phyloP scores from a whole-genome alignment of 2,113 vertebrate genomes.

The Perca fluviatilis region DNA sequence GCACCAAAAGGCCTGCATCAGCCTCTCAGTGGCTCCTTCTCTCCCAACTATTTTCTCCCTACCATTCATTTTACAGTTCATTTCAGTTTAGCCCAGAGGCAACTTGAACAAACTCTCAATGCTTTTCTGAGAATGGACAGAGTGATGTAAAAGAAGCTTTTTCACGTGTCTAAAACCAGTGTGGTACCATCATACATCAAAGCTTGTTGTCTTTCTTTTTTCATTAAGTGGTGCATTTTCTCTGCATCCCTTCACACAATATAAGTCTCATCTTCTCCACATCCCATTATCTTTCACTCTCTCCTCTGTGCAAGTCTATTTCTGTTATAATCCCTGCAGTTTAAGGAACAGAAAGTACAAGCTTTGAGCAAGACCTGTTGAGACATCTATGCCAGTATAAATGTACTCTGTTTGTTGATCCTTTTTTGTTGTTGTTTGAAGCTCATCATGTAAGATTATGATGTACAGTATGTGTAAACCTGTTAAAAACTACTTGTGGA shows the following conservation, averaged over 20 bases:
- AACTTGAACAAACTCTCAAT: constrained; percentile 23
- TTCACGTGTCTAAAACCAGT: constrained; percentile 22
- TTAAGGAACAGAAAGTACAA: constrained; percentile 12
- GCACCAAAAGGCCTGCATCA: constrained; percentile 51
- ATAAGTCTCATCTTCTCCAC: constrained; percentile 57
- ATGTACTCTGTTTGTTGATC: background rate
- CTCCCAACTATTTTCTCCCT: constrained; percentile 25
- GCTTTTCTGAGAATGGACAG: constrained; percentile 25
- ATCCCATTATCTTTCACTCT: constrained; percentile 25
- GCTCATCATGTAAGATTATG: background rate
- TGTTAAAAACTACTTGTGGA: background rate
- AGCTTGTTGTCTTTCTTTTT: constrained; percentile 9
- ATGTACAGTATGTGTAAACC: background rate
- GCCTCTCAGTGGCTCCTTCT: constrained; percentile 50
- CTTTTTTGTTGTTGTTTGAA: background rate
- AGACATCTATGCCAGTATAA: constrained; percentile 2
- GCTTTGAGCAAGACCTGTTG: constrained; percentile 4
- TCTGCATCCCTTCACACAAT: constrained; percentile 54
- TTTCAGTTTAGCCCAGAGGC: constrained; percentile 56
- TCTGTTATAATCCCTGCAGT: constrained; percentile 24
- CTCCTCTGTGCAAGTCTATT: constrained; percentile 32
- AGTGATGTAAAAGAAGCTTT: constrained; percentile 31
- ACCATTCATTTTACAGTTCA: constrained; percentile 46
- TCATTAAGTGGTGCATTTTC: constrained; percentile 35
- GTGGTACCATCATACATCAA: constrained; percentile 19